Evolutionary conservation across 2,113 vertebrate genomes (phyloP).

Genomic region (Carettochelys insculpta): DNA sequence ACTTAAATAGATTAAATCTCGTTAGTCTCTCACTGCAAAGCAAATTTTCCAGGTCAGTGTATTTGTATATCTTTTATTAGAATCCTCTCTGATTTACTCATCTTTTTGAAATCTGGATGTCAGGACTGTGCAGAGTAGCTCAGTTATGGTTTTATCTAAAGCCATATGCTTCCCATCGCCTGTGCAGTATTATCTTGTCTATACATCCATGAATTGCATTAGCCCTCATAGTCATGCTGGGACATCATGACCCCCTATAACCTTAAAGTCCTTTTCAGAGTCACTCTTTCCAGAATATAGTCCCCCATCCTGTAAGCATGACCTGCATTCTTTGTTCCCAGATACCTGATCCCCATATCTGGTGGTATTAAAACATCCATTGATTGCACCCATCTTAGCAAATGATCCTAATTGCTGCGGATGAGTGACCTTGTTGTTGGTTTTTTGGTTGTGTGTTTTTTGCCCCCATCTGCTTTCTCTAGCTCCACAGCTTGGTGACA

Average conservation of each 20-base stretch:
- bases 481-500: neutral
- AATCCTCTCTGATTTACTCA: neutral
- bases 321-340: neutral
- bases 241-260: neutral
- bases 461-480: neutral
- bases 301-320: neutral
- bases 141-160: neutral
- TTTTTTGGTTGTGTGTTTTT: no score
- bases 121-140: neutral
- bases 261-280: neutral
- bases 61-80: neutral
- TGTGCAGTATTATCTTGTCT: neutral
- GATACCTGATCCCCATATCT: fast-evolving
- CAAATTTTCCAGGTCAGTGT: neutral
- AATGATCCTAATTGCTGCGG: neutral
- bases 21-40: neutral
- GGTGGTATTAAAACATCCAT: neutral
- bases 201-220: neutral
- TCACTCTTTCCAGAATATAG: neutral
- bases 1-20: neutral
- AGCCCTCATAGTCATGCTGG: neutral
- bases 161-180: neutral
- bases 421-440: neutral
- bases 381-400: neutral
- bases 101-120: neutral